Evolutionary conservation across 2,113 vertebrate genomes (phyloP).

Genomic region (Chlamydotis undulata): DNA sequence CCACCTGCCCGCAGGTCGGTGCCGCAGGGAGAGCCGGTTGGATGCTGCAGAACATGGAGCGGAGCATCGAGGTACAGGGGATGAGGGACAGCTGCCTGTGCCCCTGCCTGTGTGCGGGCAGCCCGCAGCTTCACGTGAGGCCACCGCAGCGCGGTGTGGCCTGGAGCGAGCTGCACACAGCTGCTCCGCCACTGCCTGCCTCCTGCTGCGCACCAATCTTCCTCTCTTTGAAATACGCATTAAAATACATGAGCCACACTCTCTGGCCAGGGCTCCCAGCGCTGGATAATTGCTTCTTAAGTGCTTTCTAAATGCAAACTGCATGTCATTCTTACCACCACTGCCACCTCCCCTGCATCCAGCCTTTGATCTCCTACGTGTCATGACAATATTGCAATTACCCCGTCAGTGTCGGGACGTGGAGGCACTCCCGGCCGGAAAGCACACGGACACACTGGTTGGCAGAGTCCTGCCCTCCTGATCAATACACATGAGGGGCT

Average conservation of each 20-base stretch:
- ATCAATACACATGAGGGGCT: fast-evolving
- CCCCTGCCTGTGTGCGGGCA: not conserved
- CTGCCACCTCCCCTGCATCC: constrained; percentile 49
- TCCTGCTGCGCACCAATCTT: constrained; percentile 37
- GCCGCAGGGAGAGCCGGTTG: not conserved
- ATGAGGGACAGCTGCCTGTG: not conserved
- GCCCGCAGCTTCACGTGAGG: not conserved
- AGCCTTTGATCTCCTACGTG: constrained; percentile 56
- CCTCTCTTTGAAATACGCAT: constrained; percentile 41
- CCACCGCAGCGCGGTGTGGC: not conserved
- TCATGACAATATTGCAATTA: constrained; percentile 70
- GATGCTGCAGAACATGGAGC: not conserved
- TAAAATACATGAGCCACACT: constrained; percentile 59
- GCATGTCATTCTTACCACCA: constrained; percentile 39
- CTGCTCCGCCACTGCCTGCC: not conserved
- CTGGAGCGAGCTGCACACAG: not conserved
- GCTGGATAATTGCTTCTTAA: constrained; percentile 64
- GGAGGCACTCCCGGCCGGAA: not conserved
- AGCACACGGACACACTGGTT: not conserved
- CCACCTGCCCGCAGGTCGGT: fast-evolving
- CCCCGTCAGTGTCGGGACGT: not conserved
- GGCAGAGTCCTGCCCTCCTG: not conserved
- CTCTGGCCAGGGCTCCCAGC: constrained; percentile 36
- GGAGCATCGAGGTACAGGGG: not conserved
- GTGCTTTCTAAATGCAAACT: constrained; percentile 68